Evolutionary conservation across 30 jellyfish, hydroid and myxozoan genomes (phyloP), one percentile per base, ranked within the genome.

Genomic region (Sanderia malayensis): DNA sequence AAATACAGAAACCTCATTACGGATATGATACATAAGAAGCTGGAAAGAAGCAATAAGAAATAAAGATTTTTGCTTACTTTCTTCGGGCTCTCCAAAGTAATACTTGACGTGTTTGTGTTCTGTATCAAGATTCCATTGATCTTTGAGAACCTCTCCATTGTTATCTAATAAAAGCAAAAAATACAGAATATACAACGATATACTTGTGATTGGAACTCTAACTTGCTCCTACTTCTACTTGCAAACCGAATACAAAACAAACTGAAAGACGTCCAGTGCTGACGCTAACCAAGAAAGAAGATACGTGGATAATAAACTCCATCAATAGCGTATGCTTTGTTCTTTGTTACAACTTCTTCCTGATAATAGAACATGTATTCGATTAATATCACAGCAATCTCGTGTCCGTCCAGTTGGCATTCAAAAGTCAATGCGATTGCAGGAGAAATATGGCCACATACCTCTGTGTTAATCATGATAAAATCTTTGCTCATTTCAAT

Each of bases 301-400:
- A 93, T 75, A 44, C 83, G 84, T 28, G 99, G 99, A 57, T 93
- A 93, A 61, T 93, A 93, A 74, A 85, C 99, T 27, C 96, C 99
- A 57, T 93, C 99, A 37, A 93, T 74, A 28, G 85, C 96, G 30
- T 79, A 95, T 19, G 70, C 86, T 86, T 93, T 82, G 41, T 58
- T 44, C 84, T 82, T 82, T 10, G 76, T 79, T 8, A 82, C 94
- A 10, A 24, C 52, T 7, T 82, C 94, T 25, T 82, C 94, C 94
- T 82, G 57, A 49, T 49, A n/a, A n/a, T n/a, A n/a, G n/a, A n/a
- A n/a, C n/a, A n/a, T n/a, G n/a, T n/a, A n/a, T n/a, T n/a, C n/a
- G n/a, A n/a, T n/a, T n/a, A n/a, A n/a, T n/a, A n/a, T n/a, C n/a
- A n/a, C n/a, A n/a, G n/a, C n/a, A n/a, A n/a, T n/a, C n/a, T n/a